Evolutionary conservation across 2,888 invertebrate genomes (phyloP).

Genomic region (Cerastoderma edule): DNA sequence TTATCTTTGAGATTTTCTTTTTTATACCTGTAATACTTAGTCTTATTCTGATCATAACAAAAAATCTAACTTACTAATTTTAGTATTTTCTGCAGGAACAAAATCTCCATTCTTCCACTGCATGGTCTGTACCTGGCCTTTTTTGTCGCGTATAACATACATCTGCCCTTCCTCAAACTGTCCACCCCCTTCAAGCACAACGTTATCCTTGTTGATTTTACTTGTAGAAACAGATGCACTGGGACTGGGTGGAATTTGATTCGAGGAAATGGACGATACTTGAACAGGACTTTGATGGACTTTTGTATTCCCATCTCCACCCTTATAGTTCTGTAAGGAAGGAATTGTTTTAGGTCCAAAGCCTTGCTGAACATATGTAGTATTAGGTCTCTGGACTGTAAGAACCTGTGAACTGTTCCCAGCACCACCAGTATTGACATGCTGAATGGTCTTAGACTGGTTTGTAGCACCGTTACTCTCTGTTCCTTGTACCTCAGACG

Average conservation of each 20-base stretch:
- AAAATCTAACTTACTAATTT: conserved; percentile 43
- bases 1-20: no score
- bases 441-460: conserved; percentile 3
- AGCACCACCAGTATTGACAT: not conserved
- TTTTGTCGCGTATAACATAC: conserved; percentile 51
- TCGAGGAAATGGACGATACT: conserved; percentile 42
- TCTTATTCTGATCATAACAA: no score
- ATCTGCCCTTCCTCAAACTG: conserved; percentile 60
- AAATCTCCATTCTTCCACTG: conserved; percentile 48
- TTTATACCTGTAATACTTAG: no score
- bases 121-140: conserved; percentile 52
- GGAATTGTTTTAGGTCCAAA: not conserved
- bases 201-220: conserved; percentile 38
- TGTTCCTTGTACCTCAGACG: conserved; percentile 32
- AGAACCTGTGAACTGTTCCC: conserved; percentile 14
- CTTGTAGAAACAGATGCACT: not conserved
- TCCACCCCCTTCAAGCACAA: conserved; percentile 57
- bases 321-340: not conserved
- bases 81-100: conserved; percentile 26
- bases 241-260: not conserved
- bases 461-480: conserved; percentile 33
- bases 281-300: conserved; percentile 31
- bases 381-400: conserved; percentile 25
- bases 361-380: conserved; percentile 4
- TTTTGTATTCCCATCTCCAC: not conserved